Conservation (phyloP, 64 coral and sea anemone genomes). For the Montipora cactus region DNA sequence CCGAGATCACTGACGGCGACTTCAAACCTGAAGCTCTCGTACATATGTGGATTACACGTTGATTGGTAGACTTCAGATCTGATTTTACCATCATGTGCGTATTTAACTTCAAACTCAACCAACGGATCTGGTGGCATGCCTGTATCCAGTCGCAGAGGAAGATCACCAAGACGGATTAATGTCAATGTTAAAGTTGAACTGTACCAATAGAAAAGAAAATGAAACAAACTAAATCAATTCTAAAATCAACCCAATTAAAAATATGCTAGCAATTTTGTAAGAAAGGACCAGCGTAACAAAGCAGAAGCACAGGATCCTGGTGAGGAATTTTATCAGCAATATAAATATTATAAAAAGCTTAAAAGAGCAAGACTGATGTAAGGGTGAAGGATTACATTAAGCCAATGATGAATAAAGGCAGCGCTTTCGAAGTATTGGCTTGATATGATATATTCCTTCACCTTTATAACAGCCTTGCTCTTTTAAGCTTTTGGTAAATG, state of each 20-base stretch:
- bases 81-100: constrained; percentile 86
- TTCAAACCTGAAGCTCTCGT: constrained; percentile 93
- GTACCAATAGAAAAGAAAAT: neutral
- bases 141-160: constrained; percentile 71
- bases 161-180: constrained; percentile 80
- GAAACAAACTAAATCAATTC: neutral
- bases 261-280: too few relatives aligned
- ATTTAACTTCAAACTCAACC: constrained; percentile 87
- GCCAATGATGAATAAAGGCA: too few relatives aligned
- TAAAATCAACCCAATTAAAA: neutral
- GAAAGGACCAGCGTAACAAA: too few relatives aligned
- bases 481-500: too few relatives aligned
- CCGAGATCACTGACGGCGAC: constrained; percentile 90
- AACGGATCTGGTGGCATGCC: constrained; percentile 79
- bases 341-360: too few relatives aligned
- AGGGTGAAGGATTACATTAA: too few relatives aligned
- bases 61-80: constrained; percentile 84
- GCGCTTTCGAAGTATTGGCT: too few relatives aligned
- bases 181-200: constrained; percentile 91
- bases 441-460: too few relatives aligned
- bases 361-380: too few relatives aligned
- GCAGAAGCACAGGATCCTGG: too few relatives aligned
- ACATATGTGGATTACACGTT: constrained; percentile 88
- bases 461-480: too few relatives aligned
- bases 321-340: too few relatives aligned